These are phyloP conservation scores for Scrobipalpa atriplicella DNA, from an alignment of 2,888 invertebrate genomes.

Conservation along the genomic window DNA sequence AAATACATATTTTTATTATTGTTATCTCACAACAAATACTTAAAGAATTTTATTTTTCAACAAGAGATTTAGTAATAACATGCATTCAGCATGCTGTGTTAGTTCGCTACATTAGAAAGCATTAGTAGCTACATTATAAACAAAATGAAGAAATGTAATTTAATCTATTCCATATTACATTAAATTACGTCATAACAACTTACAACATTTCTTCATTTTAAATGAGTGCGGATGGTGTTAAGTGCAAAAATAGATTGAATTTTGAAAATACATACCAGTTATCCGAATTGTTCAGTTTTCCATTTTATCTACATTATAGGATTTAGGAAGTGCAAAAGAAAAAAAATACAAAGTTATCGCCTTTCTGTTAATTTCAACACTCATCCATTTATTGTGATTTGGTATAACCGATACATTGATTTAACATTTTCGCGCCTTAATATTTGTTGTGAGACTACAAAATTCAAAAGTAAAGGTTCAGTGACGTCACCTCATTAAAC, in stretches of 20 bases:
- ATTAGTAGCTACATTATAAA: constrained; percentile 30
- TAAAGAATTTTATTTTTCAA: constrained; percentile 39
- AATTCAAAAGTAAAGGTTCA: constrained; percentile 49
- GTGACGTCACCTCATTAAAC: constrained; percentile 55
- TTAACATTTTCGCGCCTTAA: constrained; percentile 65
- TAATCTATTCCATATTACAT: background rate
- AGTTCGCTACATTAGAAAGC: constrained; percentile 29
- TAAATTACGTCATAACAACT: background rate
- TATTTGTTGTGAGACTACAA: constrained; percentile 83
- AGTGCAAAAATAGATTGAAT: constrained; percentile 68
- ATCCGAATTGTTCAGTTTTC: constrained; percentile 48
- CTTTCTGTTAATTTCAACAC: constrained; percentile 83
- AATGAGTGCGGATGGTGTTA: constrained; percentile 73
- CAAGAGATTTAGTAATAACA: constrained; percentile 41
- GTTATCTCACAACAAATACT: constrained; percentile 83
- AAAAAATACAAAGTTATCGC: constrained; percentile 71
- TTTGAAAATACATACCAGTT: constrained; percentile 77
- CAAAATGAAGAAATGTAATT: constrained; percentile 48
- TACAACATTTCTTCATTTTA: constrained; percentile 41
- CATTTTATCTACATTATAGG: constrained; percentile 56
- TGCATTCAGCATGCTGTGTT: constrained; percentile 56
- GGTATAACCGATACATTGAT: constrained; percentile 71
- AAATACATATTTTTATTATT: constrained; percentile 32
- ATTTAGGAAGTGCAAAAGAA: constrained; percentile 56
- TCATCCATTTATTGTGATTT: constrained; percentile 82